Evolutionary conservation across 2,797 vertebrate species (phyloP), one percentile per base, ranked within the genome.

Genomic region (Catostomus latipinnis): DNA sequence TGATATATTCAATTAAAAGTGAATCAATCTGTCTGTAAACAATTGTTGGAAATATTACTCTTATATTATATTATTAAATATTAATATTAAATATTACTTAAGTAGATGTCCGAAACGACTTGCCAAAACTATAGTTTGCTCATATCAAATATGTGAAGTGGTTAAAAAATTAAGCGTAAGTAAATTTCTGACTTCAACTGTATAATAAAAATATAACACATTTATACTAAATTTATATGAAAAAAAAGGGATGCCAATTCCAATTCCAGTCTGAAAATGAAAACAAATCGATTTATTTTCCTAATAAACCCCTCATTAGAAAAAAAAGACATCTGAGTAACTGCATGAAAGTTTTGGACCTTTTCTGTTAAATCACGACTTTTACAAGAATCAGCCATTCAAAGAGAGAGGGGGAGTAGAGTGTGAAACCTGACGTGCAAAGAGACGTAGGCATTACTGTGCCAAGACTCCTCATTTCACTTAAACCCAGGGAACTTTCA

Each of bases 371-470:
- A 94, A 93, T 83, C 84, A 68, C 78, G 80, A 76, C 88, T 90
- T 91, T 94, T 94, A 93, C 93, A 94, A 93, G 93, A 95, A 95
- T 84, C 83, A 71, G 86, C 84, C 58, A 72, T 68, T 89, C 88
- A 88, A 88, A 91, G 85, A 87, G 86, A 70, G 60, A 85, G 81
- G 72, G 81, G 84, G 82, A 75, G 80, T 68, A 68, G 50, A 58
- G 75, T 58, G 68, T 78, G 82, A 84, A 83, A 83, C 76, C 74
- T 82, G 82, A 81, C 76, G 74, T 83, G 52, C 81, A 80, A 82
- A 76, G 74, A 84, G 65, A 74, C 78, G 83, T 80, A 72, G 74
- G 83, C 73, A 83, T 79, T 71, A 57, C 61, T 71, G 58, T 57
- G 63, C 76, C 65, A 71, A 71, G 43, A 49, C 16, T 80, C 61